Conservation (phyloP, 2,113 vertebrate genomes). For the Clinocottus analis region DNA sequence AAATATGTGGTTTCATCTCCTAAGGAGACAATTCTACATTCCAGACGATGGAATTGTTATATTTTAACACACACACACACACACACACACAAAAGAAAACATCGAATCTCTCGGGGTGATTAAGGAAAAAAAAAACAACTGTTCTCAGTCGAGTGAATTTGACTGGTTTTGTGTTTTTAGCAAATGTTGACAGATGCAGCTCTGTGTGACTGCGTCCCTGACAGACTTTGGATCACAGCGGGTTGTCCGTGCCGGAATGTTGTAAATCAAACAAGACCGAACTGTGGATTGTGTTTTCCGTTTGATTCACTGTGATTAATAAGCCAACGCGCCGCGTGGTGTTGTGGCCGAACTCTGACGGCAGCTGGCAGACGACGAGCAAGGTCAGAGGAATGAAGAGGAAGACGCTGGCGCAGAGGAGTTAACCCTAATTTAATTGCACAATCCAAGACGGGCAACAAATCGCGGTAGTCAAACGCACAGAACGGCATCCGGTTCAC, state of each 20-base stretch:
- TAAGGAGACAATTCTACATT: neutral
- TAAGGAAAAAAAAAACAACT: neutral
- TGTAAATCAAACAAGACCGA: slow-evolving; percentile 61
- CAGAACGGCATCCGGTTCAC: neutral
- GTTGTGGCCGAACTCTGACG: slow-evolving; percentile 23
- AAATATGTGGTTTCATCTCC: neutral
- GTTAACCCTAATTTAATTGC: neutral
- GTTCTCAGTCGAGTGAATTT: neutral
- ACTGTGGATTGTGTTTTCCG: slow-evolving; percentile 52
- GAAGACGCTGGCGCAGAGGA: slow-evolving; percentile 3
- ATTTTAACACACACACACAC: neutral
- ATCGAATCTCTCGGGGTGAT: neutral
- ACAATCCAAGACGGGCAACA: slow-evolving; percentile 5
- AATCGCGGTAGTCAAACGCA: slow-evolving; percentile 11
- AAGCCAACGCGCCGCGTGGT: slow-evolving; percentile 26
- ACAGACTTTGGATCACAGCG: slow-evolving; percentile 54
- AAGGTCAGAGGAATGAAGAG: slow-evolving; percentile 48
- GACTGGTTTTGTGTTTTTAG: slow-evolving; percentile 14
- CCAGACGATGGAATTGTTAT: neutral
- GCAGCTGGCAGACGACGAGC: slow-evolving; percentile 33
- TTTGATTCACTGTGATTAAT: slow-evolving; percentile 53
- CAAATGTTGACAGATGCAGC: slow-evolving; percentile 53
- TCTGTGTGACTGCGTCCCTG: slow-evolving; percentile 51
- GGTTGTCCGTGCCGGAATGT: slow-evolving; percentile 26
- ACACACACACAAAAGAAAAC: neutral